Percentiles rank a stretch among this genome's conserved stretches.
These are phyloP conservation scores for Montipora foliosa DNA, from an alignment of 64 coral and sea anemone species.

Conservation along the genomic window DNA sequence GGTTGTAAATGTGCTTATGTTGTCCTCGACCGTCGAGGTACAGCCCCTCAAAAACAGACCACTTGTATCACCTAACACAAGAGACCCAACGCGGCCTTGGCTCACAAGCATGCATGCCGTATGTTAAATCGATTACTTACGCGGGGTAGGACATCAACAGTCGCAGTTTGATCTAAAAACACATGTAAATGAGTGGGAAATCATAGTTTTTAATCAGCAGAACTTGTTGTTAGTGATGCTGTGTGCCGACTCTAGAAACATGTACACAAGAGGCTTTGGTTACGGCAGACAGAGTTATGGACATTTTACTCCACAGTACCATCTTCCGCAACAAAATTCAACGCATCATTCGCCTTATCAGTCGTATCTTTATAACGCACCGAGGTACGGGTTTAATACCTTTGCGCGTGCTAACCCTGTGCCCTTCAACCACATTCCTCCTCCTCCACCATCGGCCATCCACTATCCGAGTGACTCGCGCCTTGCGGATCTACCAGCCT, in stretches of 20 bases:
- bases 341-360: slow-evolving; percentile 57
- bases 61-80: slow-evolving; percentile 61
- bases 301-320: slow-evolving; percentile 46
- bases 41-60: background rate
- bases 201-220: slow-evolving; percentile 29
- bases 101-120: background rate
- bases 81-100: background rate
- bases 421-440: slow-evolving; percentile 66
- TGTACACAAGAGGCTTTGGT: slow-evolving; percentile 61
- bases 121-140: slow-evolving; percentile 67
- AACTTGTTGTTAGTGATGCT: background rate
- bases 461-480: slow-evolving; percentile 32
- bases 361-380: slow-evolving; percentile 67
- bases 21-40: background rate
- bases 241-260: background rate
- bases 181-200: slow-evolving; percentile 36
- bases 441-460: slow-evolving; percentile 23
- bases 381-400: slow-evolving; percentile 51
- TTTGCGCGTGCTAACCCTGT: slow-evolving; percentile 44
- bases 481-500: background rate
- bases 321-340: slow-evolving; percentile 56
- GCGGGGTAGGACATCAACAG: slow-evolving; percentile 60
- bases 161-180: slow-evolving; percentile 51
- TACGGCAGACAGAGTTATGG: slow-evolving; percentile 55
- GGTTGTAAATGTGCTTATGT: slow-evolving; percentile 70